Percentiles rank a stretch among this genome's conserved stretches.
Evolutionary conservation across 2,888 invertebrate genomes (phyloP).

Genomic region (Chironomus riparius): DNA sequence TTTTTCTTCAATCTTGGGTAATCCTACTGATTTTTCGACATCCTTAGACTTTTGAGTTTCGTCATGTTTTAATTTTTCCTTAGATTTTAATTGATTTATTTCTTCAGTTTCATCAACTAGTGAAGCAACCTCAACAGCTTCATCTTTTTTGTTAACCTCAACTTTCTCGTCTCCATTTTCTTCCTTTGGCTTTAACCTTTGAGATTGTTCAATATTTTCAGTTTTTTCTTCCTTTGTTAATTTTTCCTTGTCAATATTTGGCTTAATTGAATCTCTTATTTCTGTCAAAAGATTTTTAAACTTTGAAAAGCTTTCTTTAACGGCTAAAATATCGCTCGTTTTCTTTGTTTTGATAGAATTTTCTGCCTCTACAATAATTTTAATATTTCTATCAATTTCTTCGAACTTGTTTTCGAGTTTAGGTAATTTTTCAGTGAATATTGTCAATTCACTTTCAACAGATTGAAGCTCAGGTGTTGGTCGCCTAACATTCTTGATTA

Average conservation of each 20-base stretch:
- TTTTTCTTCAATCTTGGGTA: too few relatives aligned
- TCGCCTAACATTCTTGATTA: conserved; percentile 2
- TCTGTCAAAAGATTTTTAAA: conserved; percentile 24
- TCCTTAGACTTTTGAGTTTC: too few relatives aligned
- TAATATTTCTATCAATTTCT: conserved; percentile 28
- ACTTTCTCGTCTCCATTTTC: too few relatives aligned
- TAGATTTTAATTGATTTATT: too few relatives aligned
- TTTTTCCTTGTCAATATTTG: background rate
- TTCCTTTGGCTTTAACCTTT: too few relatives aligned
- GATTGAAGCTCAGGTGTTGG: conserved; percentile 1
- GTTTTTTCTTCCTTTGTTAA: conserved; percentile 25
- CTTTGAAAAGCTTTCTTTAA: conserved; percentile 28
- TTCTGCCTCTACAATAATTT: conserved; percentile 28
- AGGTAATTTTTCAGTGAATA: conserved; percentile 14
- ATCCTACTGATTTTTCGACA: too few relatives aligned
- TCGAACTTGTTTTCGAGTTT: background rate
- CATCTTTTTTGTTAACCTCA: too few relatives aligned
- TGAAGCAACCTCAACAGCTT: too few relatives aligned
- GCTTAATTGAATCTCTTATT: conserved; percentile 24
- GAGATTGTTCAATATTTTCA: too few relatives aligned
- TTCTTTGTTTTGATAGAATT: conserved; percentile 28
- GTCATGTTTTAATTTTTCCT: too few relatives aligned
- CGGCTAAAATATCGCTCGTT: conserved; percentile 28
- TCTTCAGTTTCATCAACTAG: too few relatives aligned
- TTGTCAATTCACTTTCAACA: background rate